Percentiles rank a stretch among this genome's conserved stretches.
These are phyloP conservation scores for Potorous gilbertii DNA, from an alignment of 2,797 vertebrate species.

Conservation along the genomic window DNA sequence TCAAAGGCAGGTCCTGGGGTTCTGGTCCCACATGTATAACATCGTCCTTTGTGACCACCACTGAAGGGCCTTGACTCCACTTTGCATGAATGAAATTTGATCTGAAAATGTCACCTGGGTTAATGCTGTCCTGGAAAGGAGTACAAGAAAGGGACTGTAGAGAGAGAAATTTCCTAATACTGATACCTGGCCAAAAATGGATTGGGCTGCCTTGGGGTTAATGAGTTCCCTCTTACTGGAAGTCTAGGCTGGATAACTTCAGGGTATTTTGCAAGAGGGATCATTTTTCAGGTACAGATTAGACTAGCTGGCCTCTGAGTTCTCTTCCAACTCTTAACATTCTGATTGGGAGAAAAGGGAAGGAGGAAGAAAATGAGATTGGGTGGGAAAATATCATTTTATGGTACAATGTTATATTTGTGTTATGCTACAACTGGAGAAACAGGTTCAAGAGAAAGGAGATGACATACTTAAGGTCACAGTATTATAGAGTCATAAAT, in stretches of 20 bases:
- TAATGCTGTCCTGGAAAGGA: background rate
- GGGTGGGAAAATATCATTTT: background rate
- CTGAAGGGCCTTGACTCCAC: too few relatives aligned
- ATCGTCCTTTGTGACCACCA: too few relatives aligned
- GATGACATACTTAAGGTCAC: background rate
- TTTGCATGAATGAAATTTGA: background rate
- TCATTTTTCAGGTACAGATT: background rate
- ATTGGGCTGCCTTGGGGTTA: background rate
- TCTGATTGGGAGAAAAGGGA: background rate
- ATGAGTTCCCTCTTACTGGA: background rate
- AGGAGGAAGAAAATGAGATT: background rate
- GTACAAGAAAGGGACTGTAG: background rate
- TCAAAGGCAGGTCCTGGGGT: background rate
- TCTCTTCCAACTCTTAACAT: background rate
- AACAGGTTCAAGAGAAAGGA: background rate
- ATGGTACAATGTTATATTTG: background rate
- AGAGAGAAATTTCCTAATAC: background rate
- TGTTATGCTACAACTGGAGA: background rate
- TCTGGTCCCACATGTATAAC: background rate
- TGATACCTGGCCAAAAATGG: background rate
- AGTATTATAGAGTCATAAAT: background rate
- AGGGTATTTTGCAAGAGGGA: background rate
- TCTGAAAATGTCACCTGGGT: background rate
- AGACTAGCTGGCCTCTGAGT: background rate
- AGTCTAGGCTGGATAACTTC: background rate